These are phyloP conservation scores for Grantiella picta DNA, from an alignment of 2,113 vertebrate species.

Conservation along the genomic window DNA sequence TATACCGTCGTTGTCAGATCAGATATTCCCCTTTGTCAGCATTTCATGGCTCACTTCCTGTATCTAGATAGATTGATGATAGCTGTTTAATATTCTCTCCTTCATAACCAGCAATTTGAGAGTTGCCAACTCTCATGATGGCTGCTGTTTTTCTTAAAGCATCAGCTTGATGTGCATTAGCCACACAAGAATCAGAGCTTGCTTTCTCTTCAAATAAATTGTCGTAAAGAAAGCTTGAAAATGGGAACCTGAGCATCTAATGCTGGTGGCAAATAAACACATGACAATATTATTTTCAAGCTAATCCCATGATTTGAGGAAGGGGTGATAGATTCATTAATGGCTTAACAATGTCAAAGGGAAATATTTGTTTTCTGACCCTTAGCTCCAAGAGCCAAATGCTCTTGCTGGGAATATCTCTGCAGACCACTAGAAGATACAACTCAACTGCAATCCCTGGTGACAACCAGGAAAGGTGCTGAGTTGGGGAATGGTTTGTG, in stretches of 20 bases:
- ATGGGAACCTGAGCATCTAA: neutral
- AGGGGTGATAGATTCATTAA: neutral
- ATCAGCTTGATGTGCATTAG: neutral
- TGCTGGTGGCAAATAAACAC: neutral
- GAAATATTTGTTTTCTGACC: neutral
- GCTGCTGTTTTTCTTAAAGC: conserved; percentile 42
- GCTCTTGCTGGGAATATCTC: neutral
- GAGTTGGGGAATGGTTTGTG: neutral
- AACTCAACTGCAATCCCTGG: neutral
- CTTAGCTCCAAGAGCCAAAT: neutral
- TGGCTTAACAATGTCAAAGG: neutral
- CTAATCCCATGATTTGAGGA: neutral
- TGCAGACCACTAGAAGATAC: neutral
- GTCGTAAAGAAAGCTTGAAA: neutral
- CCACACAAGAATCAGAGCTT: neutral
- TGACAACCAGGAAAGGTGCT: neutral
- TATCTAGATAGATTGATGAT: conserved; percentile 55
- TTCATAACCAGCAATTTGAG: conserved; percentile 51
- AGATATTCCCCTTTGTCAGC: conserved; percentile 56
- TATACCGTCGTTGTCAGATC: conserved; percentile 32
- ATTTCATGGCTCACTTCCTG: conserved; percentile 57
- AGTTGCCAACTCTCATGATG: conserved; percentile 48
- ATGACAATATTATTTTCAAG: neutral
- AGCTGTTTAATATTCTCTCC: conserved; percentile 53
- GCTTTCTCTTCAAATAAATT: neutral